Base-by-base conservation (phyloP, 1,140 invertebrate species). In the Zeugodacus cucurbitae region DNA sequence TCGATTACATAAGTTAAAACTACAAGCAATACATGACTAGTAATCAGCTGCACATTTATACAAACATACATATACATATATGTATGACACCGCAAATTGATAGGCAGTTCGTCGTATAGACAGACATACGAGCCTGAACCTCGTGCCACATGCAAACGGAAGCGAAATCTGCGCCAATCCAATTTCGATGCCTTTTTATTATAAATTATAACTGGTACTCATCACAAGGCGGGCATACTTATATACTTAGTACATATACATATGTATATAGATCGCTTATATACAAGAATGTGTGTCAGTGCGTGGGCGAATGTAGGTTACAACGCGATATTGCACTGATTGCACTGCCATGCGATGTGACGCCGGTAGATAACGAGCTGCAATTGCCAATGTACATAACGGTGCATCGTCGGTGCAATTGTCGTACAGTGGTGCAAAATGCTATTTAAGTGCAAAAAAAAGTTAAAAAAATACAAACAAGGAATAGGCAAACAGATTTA, bases 151-250 rank as follows among this genome's bases (percentile, higher is more conserved):
- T 41, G 34, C 17, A 74, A 82, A 48, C 74, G 74, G 74, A 82
- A 82, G 74, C 6, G 0, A 82, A 82, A 82, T 82, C 74, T 82
- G 74, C 37, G 22, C 32, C 74, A 44, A 82, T 29, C 67, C 67
- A 74, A 74, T 74, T 74, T 74, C 34, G 67, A 74, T 34, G 67
- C 67, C 67, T 74, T 74, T 74, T 74, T 74, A 74, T 74, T 74
- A 74, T 41, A 37, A 37, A 74, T 48, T 41, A 37, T 48, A 48
- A 82, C 74, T 14, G 26, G 74, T n/a, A 48, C 3, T 26, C 10
- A 29, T 26, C 10, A 29, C 4, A 17, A 37, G 34, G 5, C 67
- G 34, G 1, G 22, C 26, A 34, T n/a, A 41, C 10, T 26, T 54
- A 37, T 41, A n/a, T 17, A 22, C 37, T 29, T 29, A 7, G 48